Evolutionary conservation across 1,140 invertebrate species (phyloP), one percentile per base, ranked within the genome.

Genomic region (Aphaenogaster rudis): DNA sequence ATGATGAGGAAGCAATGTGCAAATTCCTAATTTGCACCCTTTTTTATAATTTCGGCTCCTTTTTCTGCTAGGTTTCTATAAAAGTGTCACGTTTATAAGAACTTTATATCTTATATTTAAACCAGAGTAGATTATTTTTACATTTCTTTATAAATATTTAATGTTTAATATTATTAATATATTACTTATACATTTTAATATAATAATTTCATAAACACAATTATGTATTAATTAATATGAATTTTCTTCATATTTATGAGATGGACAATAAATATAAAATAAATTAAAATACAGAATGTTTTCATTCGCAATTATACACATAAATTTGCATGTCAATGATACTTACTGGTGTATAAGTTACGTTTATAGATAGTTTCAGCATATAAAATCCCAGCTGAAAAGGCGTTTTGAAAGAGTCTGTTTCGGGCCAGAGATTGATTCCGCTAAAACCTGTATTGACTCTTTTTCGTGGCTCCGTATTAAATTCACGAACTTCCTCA

Each of bases 371-470:
- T 79, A 97, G 94, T 88, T 95, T 96, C 79, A 97, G 92, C 89
- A 96, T 96, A 86, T 95, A 97, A 91, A 97, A 97, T 59, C 96
- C 96, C 0, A 96, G 92, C 50, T 94, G 86, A 74, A 97, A 97
- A 8, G 97, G 95, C n/a, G 90, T 88, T n/a, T 94, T 93, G 1
- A 42, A 54, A 39, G 45, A 87, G 0, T 5, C 50, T 33, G 76
- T 88, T 15, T 86, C 80, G 7, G 86, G 42, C 59, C 89, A 87
- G 3, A 86, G 50, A 74, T 78, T 54, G 42, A 79, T 86, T 28
- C 87, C 93, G 21, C 69, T 92, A 8, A 89, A 59, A 1, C 93
- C 94, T 5, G n/a, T 15, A 61, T 94, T 93, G 4, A 89, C 79
- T 69, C 64, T 92, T 86, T 91, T 94, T 45, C 82, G 90, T 76